These are phyloP conservation scores for Paramuricea clavata DNA, from an alignment of 92 coral and sea anemone species.

Conservation along the genomic window DNA sequence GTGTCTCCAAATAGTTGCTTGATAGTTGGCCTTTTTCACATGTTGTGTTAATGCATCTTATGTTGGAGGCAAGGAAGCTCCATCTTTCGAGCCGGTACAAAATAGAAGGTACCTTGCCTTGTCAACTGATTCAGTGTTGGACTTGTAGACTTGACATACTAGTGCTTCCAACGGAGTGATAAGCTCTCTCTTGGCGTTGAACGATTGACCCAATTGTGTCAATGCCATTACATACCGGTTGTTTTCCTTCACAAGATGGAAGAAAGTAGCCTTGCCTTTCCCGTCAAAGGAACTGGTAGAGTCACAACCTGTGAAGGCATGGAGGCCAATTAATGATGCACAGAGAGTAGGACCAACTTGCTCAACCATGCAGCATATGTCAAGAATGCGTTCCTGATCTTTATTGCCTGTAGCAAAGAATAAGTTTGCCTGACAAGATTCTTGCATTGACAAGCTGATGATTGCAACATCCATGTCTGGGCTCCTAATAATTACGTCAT, in stretches of 20 bases:
- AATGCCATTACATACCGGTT: conserved; percentile 2
- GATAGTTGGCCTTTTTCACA: conserved; percentile 5
- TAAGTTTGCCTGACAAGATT: background rate
- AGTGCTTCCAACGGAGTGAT: conserved; percentile 23
- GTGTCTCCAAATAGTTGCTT: conserved; percentile 6
- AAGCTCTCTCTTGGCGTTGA: background rate
- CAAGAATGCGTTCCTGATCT: conserved; percentile 28
- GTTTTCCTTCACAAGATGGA: conserved; percentile 8
- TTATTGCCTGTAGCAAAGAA: conserved; percentile 22
- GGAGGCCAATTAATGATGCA: conserved; percentile 23
- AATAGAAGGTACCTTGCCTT: conserved; percentile 18
- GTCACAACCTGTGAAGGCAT: conserved; percentile 30
- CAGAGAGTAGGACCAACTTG: conserved; percentile 7
- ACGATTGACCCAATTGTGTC: conserved; percentile 14
- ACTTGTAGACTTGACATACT: conserved; percentile 25
- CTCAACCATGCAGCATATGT: conserved; percentile 6
- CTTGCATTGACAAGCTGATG: conserved; percentile 35
- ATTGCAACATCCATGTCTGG: conserved; percentile 28
- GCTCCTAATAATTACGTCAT: conserved; percentile 19
- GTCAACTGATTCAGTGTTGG: conserved; percentile 22
- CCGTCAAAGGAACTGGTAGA: conserved; percentile 28
- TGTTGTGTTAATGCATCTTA: conserved; percentile 23
- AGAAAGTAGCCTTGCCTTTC: conserved; percentile 23
- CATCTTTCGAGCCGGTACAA: conserved; percentile 27
- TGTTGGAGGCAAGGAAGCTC: conserved; percentile 46